Evolutionary conservation across 1,140 invertebrate species (phyloP), one percentile per base, ranked within the genome.

Genomic region (Sitophilus oryzae): DNA sequence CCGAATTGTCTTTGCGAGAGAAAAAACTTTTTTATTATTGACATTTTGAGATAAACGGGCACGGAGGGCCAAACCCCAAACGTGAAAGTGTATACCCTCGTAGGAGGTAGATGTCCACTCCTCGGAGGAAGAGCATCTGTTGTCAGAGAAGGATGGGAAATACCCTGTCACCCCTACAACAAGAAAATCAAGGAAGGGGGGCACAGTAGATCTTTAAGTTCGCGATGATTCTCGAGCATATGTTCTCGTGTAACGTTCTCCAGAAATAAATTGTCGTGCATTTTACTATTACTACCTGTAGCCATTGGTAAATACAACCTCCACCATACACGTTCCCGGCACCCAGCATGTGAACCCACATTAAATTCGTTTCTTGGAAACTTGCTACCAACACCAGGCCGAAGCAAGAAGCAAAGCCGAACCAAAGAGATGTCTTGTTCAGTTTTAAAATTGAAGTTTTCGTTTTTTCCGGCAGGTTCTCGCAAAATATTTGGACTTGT

Each of bases 321-420:
- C 1, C 16, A 11, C 47, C 47, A 23, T 18, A 49, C 14, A 11
- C 30, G 10, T 9, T 1, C 1, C 8, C n/a, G 15, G 47, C 47
- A 18, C 47, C 47, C 1, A 49, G 10, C n/a, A 16, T 10, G 21
- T 49, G 47, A 4, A 35, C 18, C 18, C 21, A 19, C 19, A 49
- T 22, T 6, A 37, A 14, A 19, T 49, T 49, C 2, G 47, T 49
- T 49, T 49, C 45, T 40, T 56, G 54, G 30, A 56, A 56, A 49
- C 41, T 50, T 22, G 46, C 46, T 4, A 49, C 54, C 19, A 50
- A 44, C 9, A 42, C 14, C 38, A 21, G n/a, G 8, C 54, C 54
- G 22, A 50, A 43, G 19, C 30, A 11, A 11, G 38, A 15, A 16
- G 35, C 3, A 18, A 18, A 8, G 10, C 46, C 46, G 8, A 49